Conservation (phyloP, 1,140 invertebrate genomes). For the Homarus americanus region DNA sequence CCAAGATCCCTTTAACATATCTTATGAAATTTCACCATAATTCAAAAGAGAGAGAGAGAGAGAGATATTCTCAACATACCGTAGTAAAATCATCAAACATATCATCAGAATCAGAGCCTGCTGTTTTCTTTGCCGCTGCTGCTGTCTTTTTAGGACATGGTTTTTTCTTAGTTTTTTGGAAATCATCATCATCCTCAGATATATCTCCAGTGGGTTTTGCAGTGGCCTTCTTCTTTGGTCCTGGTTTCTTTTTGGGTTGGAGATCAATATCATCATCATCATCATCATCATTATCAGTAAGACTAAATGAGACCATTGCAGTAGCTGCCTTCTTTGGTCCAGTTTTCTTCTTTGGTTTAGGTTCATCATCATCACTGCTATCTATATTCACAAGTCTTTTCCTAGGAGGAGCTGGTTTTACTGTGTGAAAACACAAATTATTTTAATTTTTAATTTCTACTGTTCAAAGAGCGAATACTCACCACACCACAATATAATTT, state of each 20-base stretch:
- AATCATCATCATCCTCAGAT: slow-evolving; percentile 73
- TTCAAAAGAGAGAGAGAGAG: too few species aligned
- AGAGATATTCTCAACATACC: slow-evolving; percentile 67
- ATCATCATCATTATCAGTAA: too few species aligned
- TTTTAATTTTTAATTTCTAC: too few species aligned
- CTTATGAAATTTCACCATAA: too few species aligned
- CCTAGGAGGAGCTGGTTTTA: not conserved
- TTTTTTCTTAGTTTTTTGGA: slow-evolving; percentile 76
- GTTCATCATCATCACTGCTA: slow-evolving; percentile 66
- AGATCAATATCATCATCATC: slow-evolving; percentile 75
- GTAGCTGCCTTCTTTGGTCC: slow-evolving; percentile 75
- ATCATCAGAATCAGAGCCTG: slow-evolving; percentile 76
- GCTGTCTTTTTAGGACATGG: slow-evolving; percentile 67
- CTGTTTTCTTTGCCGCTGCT: slow-evolving; percentile 75
- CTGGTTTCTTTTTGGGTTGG: slow-evolving; percentile 63
- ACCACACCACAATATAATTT: too few species aligned
- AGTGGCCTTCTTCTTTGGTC: slow-evolving; percentile 76
- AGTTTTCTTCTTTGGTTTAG: slow-evolving; percentile 74
- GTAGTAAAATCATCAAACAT: slow-evolving; percentile 10
- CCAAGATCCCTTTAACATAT: too few species aligned
- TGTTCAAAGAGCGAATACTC: too few species aligned
- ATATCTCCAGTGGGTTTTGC: slow-evolving; percentile 73
- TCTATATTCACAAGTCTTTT: slow-evolving; percentile 46
- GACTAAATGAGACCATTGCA: slow-evolving; percentile 45
- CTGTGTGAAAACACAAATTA: not conserved